These are phyloP conservation scores for Thalassoma bifasciatum DNA, from an alignment of 2,113 vertebrate species.

Conservation along the genomic window DNA sequence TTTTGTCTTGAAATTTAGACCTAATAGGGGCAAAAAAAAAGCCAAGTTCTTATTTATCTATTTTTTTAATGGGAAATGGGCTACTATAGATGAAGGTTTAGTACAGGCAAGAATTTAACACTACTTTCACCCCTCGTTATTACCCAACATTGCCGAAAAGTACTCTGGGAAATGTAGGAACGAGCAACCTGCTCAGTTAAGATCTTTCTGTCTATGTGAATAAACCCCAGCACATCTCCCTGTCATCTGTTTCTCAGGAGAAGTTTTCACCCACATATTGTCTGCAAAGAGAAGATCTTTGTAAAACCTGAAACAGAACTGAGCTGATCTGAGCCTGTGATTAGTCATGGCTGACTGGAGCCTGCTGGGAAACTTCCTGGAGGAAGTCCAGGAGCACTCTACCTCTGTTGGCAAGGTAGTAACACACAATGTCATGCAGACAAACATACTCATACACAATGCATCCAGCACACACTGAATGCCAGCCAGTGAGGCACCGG, in stretches of 20 bases:
- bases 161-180: no score
- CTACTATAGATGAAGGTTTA: no score
- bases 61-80: no score
- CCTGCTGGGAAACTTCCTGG: conserved; percentile 94
- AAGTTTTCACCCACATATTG: neutral
- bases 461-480: neutral
- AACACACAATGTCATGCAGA: neutral
- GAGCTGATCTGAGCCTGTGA: conserved; percentile 61
- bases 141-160: no score
- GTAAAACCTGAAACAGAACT: neutral
- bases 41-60: no score
- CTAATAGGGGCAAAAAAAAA: no score
- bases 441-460: neutral
- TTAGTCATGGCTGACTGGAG: conserved; percentile 95
- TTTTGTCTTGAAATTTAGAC: no score
- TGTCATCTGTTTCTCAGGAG: conserved; percentile 9
- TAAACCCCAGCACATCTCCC: no score
- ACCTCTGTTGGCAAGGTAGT: conserved; percentile 92
- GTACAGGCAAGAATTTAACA: no score
- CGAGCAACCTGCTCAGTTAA: no score
- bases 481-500: neutral
- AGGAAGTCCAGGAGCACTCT: conserved; percentile 97
- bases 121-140: no score
- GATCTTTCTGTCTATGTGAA: no score
- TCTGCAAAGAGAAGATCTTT: neutral